phyloP scores from a whole-genome alignment of 2,888 invertebrate genomes.

The Ganaspis brasiliensis region DNA sequence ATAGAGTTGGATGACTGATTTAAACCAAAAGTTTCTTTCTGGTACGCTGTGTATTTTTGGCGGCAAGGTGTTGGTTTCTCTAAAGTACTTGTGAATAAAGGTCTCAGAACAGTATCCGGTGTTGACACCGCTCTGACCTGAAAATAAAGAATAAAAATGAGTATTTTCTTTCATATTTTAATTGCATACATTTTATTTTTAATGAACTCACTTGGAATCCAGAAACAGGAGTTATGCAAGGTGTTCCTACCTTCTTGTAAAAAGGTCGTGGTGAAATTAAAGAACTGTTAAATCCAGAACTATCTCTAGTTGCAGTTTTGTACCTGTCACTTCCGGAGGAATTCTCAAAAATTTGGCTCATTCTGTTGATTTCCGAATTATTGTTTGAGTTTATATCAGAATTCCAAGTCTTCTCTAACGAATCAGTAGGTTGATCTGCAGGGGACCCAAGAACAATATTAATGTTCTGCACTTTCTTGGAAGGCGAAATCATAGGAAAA shows the following conservation, averaged over 20 bases:
- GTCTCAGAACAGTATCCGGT: neutral
- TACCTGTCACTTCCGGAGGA: neutral
- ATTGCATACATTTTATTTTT: neutral
- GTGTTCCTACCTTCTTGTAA: neutral
- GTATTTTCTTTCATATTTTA: neutral
- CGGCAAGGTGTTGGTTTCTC: neutral
- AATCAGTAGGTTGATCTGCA: neutral
- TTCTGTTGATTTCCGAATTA: neutral
- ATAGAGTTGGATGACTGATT: neutral
- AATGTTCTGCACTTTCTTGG: constrained; percentile 70
- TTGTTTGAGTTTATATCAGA: neutral
- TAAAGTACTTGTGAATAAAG: neutral
- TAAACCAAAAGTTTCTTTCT: neutral
- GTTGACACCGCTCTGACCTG: constrained; percentile 45
- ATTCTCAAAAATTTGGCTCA: neutral
- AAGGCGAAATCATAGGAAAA: constrained; percentile 68
- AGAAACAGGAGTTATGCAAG: neutral
- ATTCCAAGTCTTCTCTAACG: neutral
- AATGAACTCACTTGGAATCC: constrained; percentile 2
- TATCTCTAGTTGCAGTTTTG: neutral
- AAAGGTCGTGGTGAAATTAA: constrained; percentile 20
- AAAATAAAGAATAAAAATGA: constrained; percentile 31
- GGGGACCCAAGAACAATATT: constrained; percentile 59
- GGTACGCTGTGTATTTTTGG: neutral
- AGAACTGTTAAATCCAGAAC: neutral